A percentile compares a stretch with the other conserved stretches of the same genome.
phyloP scores from a whole-genome alignment of 2,797 vertebrate genomes.

The Enteromius afrohamiltoni region DNA sequence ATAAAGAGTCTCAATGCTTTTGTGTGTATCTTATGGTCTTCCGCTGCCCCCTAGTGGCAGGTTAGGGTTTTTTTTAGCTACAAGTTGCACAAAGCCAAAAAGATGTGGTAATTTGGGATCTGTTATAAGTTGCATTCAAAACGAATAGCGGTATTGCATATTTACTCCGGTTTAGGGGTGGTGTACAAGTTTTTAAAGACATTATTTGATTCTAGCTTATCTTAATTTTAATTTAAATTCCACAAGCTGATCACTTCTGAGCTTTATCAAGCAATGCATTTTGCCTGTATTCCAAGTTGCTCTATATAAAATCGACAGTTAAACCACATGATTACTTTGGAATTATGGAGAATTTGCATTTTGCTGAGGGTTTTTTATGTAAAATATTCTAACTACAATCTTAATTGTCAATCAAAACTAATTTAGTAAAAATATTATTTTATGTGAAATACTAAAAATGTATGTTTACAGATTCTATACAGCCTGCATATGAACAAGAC shows the following conservation, averaged over 20 bases:
- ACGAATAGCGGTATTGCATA: background rate
- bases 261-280: background rate
- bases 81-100: background rate
- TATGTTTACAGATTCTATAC: background rate
- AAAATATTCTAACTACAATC: background rate
- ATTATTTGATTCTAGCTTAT: background rate
- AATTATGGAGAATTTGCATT: background rate
- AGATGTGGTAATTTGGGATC: background rate
- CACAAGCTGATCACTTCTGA: background rate
- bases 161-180: background rate
- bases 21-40: slow-evolving; percentile 38
- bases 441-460: background rate
- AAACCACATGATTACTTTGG: background rate
- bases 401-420: background rate
- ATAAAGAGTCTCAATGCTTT: slow-evolving; percentile 67
- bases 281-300: no score
- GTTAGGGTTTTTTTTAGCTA: background rate
- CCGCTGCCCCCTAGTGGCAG: slow-evolving; percentile 48
- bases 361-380: background rate
- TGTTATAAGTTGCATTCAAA: background rate
- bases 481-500: background rate
- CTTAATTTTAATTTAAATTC: background rate
- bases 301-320: background rate
- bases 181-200: background rate
- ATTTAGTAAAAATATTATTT: background rate